Evolutionary conservation across 2,888 invertebrate genomes (phyloP).

Genomic region (Chrysolina oricalcia): DNA sequence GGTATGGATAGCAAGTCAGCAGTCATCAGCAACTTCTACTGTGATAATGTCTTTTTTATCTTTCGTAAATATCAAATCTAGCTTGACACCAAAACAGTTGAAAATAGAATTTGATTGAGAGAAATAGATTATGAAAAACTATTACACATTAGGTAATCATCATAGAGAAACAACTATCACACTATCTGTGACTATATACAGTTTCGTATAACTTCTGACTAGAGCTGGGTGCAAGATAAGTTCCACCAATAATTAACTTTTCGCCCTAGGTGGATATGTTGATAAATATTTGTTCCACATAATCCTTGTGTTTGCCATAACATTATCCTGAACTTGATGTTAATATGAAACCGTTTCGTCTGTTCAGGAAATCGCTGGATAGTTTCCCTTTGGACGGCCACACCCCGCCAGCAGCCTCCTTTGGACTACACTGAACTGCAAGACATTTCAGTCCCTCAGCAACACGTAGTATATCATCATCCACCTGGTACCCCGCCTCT

Average conservation of each 20-base stretch:
- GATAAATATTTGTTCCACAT: conserved; percentile 25
- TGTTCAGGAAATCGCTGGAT: conserved; percentile 86
- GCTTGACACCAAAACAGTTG: background rate
- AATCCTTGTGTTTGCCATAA: background rate
- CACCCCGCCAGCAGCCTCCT: conserved; percentile 88
- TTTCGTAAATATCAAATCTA: conserved; percentile 5
- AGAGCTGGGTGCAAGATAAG: conserved; percentile 18
- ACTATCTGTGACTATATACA: conserved; percentile 2
- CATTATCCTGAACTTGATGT: background rate
- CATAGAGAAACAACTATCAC: background rate
- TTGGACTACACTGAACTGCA: conserved; percentile 85
- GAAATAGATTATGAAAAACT: background rate
- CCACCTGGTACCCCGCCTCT: conserved; percentile 64
- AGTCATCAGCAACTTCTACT: conserved; percentile 14
- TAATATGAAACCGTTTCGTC: too few species aligned
- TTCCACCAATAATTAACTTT: conserved; percentile 1
- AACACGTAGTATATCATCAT: conserved; percentile 69
- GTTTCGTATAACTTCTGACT: conserved; percentile 4
- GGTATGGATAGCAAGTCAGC: conserved; percentile 9
- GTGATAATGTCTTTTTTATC: conserved; percentile 6
- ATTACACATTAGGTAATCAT: background rate
- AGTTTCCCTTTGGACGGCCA: conserved; percentile 87
- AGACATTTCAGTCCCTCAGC: conserved; percentile 68
- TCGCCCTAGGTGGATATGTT: conserved; percentile 12
- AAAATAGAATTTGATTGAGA: background rate